phyloP scores from a whole-genome alignment of 2,113 vertebrate genomes.

The Sardina pilchardus region DNA sequence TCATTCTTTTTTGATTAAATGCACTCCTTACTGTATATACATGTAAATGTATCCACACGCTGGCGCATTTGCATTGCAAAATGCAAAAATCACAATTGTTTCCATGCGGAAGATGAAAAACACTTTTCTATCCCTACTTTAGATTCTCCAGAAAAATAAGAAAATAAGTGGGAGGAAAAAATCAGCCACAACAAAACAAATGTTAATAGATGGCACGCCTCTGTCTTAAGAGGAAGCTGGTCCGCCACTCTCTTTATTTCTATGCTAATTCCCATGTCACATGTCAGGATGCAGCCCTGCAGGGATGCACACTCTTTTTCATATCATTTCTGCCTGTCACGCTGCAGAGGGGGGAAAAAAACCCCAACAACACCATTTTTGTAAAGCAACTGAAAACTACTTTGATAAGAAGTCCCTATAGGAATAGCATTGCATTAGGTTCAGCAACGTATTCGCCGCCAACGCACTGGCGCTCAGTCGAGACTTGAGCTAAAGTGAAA shows the following conservation, averaged over 20 bases:
- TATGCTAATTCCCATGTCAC: conserved; percentile 63
- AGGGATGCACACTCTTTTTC: conserved; percentile 59
- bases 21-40: neutral
- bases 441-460: conserved; percentile 30
- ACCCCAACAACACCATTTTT: conserved; percentile 49
- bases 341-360: conserved; percentile 41
- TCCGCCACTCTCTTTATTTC: conserved; percentile 59
- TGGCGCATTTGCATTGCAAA: neutral
- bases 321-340: conserved; percentile 60
- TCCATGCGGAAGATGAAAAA: neutral
- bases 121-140: neutral
- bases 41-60: neutral
- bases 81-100: neutral
- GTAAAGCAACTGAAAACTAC: conserved; percentile 41
- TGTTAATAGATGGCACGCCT: conserved; percentile 42
- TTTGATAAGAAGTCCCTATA: conserved; percentile 60
- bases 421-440: conserved; percentile 45
- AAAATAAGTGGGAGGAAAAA: neutral
- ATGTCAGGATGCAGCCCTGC: conserved; percentile 55
- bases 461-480: conserved; percentile 24
- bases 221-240: conserved; percentile 37
- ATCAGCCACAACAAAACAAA: conserved; percentile 49
- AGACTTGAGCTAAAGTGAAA: conserved; percentile 1
- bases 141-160: neutral
- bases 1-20: neutral